Evolutionary conservation across 2,888 invertebrate genomes (phyloP).

Genomic region (Thecophora atra): DNA sequence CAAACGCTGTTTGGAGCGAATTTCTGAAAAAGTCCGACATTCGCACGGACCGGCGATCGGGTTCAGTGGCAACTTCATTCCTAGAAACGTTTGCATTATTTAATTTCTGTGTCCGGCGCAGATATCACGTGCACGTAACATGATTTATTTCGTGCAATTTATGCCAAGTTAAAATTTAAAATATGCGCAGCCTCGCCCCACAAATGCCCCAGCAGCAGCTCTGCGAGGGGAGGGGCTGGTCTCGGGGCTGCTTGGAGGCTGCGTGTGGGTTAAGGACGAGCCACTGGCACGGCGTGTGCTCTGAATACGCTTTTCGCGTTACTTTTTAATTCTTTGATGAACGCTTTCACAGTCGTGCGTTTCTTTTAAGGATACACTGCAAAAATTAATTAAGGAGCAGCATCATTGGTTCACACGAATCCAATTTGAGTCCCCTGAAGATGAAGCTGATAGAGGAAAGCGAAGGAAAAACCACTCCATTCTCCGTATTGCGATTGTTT

Average conservation of each 20-base stretch:
- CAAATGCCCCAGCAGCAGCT: background rate
- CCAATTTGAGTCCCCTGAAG: background rate
- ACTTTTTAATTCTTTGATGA: background rate
- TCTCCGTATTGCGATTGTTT: background rate
- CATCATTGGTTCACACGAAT: background rate
- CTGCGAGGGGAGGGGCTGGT: too few relatives aligned
- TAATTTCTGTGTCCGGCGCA: background rate
- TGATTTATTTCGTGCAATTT: conserved; percentile 12
- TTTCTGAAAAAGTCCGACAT: background rate
- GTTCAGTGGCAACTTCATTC: background rate
- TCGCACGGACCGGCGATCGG: background rate
- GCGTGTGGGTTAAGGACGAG: background rate
- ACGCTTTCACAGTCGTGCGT: conserved; percentile 5
- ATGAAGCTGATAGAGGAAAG: too few relatives aligned
- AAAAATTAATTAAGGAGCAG: background rate
- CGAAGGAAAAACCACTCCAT: background rate
- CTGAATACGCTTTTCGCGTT: background rate
- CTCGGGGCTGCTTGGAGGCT: background rate
- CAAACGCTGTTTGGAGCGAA: too few relatives aligned
- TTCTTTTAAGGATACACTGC: conserved; percentile 2
- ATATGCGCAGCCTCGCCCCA: background rate
- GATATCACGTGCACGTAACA: conserved; percentile 14
- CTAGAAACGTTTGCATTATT: background rate
- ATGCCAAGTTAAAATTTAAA: conserved; percentile 1
- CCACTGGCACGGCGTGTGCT: background rate